Conservation (phyloP, 1,140 invertebrate genomes). For the Drosophila sproati region DNA sequence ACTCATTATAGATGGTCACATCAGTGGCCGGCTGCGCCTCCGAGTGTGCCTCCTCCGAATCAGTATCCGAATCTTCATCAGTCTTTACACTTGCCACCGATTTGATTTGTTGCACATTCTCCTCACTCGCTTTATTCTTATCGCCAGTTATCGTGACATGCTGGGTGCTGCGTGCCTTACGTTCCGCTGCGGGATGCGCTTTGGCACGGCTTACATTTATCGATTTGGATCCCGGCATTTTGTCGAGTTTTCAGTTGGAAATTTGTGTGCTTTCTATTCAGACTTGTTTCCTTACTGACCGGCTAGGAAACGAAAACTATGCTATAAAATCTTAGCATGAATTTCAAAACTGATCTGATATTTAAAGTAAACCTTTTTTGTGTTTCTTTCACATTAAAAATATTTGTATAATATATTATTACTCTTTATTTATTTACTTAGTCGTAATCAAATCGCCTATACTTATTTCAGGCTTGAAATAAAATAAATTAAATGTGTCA, state of each 20-base stretch:
- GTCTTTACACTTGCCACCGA: not conserved
- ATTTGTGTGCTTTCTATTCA: not conserved
- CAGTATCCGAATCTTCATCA: conserved; percentile 1
- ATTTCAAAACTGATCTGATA: no score
- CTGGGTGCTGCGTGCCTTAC: not conserved
- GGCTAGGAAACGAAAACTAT: conserved; percentile 1
- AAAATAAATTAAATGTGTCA: no score
- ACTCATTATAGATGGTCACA: conserved; percentile 60
- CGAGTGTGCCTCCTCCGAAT: conserved; percentile 10
- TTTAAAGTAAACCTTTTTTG: no score
- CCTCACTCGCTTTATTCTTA: not conserved
- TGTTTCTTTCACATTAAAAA: no score
- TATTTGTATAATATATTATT: no score
- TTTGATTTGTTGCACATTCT: no score
- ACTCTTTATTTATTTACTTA: no score
- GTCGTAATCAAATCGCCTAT: no score
- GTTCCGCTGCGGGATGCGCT: not conserved
- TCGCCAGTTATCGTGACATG: not conserved
- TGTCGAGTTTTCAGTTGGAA: not conserved
- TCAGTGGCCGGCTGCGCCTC: conserved; percentile 41
- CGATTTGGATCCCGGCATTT: conserved; percentile 7
- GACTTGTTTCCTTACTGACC: not conserved
- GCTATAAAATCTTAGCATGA: not conserved
- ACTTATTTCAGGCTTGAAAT: no score
- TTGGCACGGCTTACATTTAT: not conserved